Evolutionary conservation across 2,888 invertebrate genomes (phyloP), one percentile per base, ranked within the genome.

Genomic region (Rhamnusium bicolor): DNA sequence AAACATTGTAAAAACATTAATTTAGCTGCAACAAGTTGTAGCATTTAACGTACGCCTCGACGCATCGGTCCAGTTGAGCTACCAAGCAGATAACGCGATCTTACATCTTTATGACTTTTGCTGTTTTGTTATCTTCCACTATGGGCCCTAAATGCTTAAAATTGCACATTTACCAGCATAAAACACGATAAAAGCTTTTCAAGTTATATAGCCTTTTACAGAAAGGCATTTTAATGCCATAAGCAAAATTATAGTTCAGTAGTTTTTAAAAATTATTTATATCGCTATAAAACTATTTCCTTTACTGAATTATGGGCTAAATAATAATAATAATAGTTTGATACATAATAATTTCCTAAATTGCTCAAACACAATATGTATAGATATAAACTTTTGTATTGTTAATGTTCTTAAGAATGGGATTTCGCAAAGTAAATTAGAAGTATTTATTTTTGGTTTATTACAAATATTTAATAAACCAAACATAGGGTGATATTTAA

Each of bases 11-110:
- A 78, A 72, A 78, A 76, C 78, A 78, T 78, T 78, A 76, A 75
- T 78, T 76, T 74, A 58, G 69, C 75, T 46, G 78, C 78, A 78
- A 78, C 78, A 78, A 78, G 78, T 78, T 69, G 75, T 62, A 69
- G 70, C 68, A 69, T 72, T 56, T 49, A 62, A 58, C 70, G 58
- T 72, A 74, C 78, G 74, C 75, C 46, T 61, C 73, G 46, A 67
- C 69, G 74, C 74, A 72, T 58, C 74, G 54, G 77, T 77, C 77
- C 77, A 71, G 72, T 61, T 58, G 58, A 68, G 56, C 77, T 73
- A 49, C 75, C 77, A 75, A 72, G 47, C 77, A 75, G 68, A 76
- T 76, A 74, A 78, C 71, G 62, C 71, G 78, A 78, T 76, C 78
- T 78, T 78, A 75, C 75, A 71, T 77, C 73, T 76, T 75, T 66